phyloP scores from a whole-genome alignment of 2,113 vertebrate species.

The Bufo bufo region DNA sequence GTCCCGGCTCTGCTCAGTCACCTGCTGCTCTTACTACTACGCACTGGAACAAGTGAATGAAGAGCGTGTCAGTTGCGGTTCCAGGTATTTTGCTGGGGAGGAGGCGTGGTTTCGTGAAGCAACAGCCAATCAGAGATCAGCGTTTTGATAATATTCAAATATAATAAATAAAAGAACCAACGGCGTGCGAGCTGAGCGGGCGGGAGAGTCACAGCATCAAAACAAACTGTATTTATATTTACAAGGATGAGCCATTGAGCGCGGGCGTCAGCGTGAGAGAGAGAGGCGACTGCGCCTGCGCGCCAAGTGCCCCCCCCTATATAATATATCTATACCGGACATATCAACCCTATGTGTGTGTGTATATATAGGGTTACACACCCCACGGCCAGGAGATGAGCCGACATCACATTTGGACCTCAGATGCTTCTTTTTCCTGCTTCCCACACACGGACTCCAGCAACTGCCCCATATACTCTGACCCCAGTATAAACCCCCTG shows the following conservation, averaged over 20 bases:
- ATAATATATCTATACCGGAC: too few species aligned
- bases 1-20: background rate
- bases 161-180: background rate
- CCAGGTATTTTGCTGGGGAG: background rate
- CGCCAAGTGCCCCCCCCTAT: background rate
- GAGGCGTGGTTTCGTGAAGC: background rate
- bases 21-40: background rate
- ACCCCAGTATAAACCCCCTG: too few species aligned
- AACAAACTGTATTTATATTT: background rate
- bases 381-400: too few species aligned
- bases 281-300: too few species aligned
- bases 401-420: too few species aligned
- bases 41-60: background rate
- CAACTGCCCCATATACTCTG: too few species aligned
- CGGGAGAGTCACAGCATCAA: constrained; percentile 6
- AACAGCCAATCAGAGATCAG: constrained; percentile 9
- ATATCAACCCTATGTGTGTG: too few species aligned
- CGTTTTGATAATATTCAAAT: constrained; percentile 10
- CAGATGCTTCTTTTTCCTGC: too few species aligned
- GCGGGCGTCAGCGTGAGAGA: too few species aligned
- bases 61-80: background rate
- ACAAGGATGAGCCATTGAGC: too few species aligned
- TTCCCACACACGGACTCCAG: too few species aligned
- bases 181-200: background rate
- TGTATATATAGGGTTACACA: too few species aligned